phyloP scores from a whole-genome alignment of 2,888 invertebrate species.

The Portevinia maculata region DNA sequence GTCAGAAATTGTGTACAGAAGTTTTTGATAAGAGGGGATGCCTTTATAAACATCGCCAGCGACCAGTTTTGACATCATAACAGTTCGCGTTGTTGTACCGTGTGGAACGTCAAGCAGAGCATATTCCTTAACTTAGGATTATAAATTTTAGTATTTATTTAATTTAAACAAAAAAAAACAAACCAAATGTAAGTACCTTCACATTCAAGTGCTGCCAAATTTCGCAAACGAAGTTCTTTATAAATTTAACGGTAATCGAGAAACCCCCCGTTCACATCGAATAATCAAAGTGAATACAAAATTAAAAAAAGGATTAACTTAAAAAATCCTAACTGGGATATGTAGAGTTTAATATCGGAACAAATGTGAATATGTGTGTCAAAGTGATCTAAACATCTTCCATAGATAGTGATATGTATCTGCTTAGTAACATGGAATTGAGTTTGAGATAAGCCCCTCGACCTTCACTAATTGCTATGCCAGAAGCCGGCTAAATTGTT shows the following conservation, averaged over 20 bases:
- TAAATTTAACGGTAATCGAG: conserved; percentile 51
- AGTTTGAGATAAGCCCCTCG: not conserved
- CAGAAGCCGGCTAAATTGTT: conserved; percentile 39
- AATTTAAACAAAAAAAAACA: conserved; percentile 79
- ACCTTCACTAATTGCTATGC: not conserved
- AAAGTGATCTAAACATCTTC: conserved; percentile 21
- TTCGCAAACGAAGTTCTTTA: conserved; percentile 3
- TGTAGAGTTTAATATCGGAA: not conserved
- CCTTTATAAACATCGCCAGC: conserved; percentile 81
- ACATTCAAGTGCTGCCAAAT: conserved; percentile 32
- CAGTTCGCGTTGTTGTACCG: conserved; percentile 83
- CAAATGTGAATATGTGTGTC: conserved; percentile 18
- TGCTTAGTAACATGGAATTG: conserved; percentile 4
- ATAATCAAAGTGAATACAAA: conserved; percentile 38
- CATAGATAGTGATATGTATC: conserved; percentile 2
- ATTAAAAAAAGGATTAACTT: conserved; percentile 24
- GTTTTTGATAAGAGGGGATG: conserved; percentile 79
- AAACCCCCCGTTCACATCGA: not conserved
- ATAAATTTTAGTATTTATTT: conserved; percentile 80
- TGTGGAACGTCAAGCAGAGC: conserved; percentile 78
- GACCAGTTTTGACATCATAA: conserved; percentile 82
- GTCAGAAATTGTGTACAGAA: conserved; percentile 79
- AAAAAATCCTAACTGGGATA: conserved; percentile 7
- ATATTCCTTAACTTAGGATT: conserved; percentile 72
- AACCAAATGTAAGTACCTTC: conserved; percentile 79